Evolutionary conservation across 1,140 invertebrate species (phyloP), one percentile per base, ranked within the genome.

Genomic region (Linepithema humile): DNA sequence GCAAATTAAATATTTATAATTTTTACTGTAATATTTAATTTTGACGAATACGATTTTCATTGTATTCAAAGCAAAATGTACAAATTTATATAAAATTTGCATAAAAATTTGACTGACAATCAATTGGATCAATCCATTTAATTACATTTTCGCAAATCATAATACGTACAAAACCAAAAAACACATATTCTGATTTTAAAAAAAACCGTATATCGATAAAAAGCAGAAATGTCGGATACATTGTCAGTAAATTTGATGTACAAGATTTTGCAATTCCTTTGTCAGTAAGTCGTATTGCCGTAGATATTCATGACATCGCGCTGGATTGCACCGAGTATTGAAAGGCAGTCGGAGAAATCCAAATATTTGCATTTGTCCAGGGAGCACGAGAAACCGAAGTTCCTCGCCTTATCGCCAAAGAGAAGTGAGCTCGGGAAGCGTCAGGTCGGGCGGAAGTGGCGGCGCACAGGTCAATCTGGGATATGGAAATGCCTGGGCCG

Each of bases 351-450:
- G 43, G 20, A 32, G 48, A 64, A 29, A 32, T 59, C 57, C 59
- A 65, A 78, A 83, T 65, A 43, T 65, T 65, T 67, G 7, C 50
- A 20, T 59, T 40, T 85, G 72, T 50, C 15, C 88, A 96, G 95
- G 92, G 74, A 92, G 89, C 40, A 86, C 92, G 2, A 93, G 94
- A 84, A 95, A 95, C 43, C 93, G 96, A 77, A 95, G 94, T 87
- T 94, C 95, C 10, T 96, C 96, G 0, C 96, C 96, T 0, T 96
- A 96, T 92, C 94, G 95, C 48, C 94, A 95, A 40, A 91, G 85
- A n/a, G 91, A 93, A 12, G 77, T 83, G 15, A 93, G 91, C 64
- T 88, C 91, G 20, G 91, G 90, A 29, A 92, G 93, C 29, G 95
- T 95, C 7, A 93, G 95, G 87, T 94, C 94, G 48, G 91, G 93